Conservation (phyloP, 2,113 vertebrate genomes). For the Alethe diademata region DNA sequence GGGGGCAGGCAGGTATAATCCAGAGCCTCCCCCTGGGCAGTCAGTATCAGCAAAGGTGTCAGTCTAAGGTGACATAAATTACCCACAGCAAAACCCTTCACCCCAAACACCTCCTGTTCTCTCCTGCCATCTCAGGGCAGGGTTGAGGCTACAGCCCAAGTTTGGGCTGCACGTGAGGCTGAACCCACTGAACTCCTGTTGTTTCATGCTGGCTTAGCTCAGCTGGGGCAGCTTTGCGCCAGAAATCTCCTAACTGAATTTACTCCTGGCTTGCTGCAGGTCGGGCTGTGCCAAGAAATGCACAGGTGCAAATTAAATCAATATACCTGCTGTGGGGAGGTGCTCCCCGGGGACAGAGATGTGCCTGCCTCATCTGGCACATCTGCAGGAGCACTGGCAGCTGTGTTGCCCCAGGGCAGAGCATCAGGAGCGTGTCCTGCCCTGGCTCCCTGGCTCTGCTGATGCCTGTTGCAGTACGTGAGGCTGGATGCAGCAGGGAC, state of each 20-base stretch:
- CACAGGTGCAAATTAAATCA: constrained; percentile 57
- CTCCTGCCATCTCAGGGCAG: not conserved
- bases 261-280: not conserved
- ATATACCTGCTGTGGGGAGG: constrained; percentile 5
- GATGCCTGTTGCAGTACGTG: fast-evolving
- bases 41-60: not conserved
- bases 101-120: not conserved
- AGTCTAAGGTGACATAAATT: not conserved
- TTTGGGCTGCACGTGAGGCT: not conserved
- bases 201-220: not conserved
- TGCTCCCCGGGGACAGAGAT: not conserved
- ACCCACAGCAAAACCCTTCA: not conserved
- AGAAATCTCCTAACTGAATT: constrained; percentile 28
- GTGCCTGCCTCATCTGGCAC: no score
- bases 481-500: not conserved
- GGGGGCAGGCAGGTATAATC: not conserved
- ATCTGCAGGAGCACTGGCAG: no score
- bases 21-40: not conserved
- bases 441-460: not conserved
- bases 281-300: not conserved
- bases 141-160: not conserved
- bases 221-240: constrained; percentile 30
- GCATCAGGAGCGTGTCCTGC: not conserved
- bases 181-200: not conserved
- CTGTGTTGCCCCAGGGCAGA: no score